These are phyloP conservation scores for Pristionchus fissidentatus DNA, from an alignment of 2,888 invertebrate genomes.

Conservation along the genomic window DNA sequence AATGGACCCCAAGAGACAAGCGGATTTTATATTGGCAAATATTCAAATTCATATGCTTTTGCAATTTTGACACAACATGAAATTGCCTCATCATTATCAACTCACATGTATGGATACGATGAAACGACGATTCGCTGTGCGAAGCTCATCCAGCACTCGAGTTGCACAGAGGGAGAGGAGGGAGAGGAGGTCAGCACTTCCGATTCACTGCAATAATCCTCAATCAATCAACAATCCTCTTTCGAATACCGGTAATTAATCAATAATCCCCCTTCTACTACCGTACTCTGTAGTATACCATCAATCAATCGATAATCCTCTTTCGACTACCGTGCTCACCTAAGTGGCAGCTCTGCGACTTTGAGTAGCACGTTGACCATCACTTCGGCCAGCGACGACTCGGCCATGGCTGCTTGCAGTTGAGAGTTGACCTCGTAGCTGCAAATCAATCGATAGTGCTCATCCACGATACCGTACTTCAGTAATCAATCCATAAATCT, in stretches of 20 bases:
- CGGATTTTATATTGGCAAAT: neutral
- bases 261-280: neutral
- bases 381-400: slow-evolving; percentile 64
- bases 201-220: slow-evolving; percentile 34
- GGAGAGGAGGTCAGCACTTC: slow-evolving; percentile 52
- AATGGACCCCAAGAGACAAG: too few species aligned
- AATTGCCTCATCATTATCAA: neutral
- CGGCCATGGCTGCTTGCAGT: slow-evolving; percentile 70
- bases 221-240: neutral
- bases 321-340: slow-evolving; percentile 39
- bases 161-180: slow-evolving; percentile 55
- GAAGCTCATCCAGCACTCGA: slow-evolving; percentile 66
- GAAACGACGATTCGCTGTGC: slow-evolving; percentile 59
- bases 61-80: neutral
- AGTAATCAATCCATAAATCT: neutral
- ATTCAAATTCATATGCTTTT: slow-evolving; percentile 17
- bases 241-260: too few species aligned
- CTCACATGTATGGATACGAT: slow-evolving; percentile 61
- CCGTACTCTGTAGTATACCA: neutral
- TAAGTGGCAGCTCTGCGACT: slow-evolving; percentile 50
- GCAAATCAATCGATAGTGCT: slow-evolving; percentile 27
- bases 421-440: slow-evolving; percentile 62
- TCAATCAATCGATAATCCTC: neutral
- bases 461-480: neutral
- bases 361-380: slow-evolving; percentile 61